Evolutionary conservation across 2,113 vertebrate species (phyloP), one percentile per base, ranked within the genome.

Genomic region (Osmerus mordax): DNA sequence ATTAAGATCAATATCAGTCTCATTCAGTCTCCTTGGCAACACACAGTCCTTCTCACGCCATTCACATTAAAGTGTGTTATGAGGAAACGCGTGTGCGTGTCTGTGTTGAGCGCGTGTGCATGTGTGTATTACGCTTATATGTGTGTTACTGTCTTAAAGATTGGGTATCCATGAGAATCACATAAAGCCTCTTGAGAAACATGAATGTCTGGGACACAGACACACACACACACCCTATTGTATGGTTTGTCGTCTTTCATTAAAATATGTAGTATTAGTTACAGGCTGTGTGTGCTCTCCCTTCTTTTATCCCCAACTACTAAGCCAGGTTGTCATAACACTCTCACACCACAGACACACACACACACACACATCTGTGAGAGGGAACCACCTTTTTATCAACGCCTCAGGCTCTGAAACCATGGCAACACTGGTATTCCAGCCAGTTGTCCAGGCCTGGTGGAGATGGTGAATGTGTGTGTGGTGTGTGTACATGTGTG

Each of bases 191-290:
- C 23, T 61, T 12, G 59, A 61, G 14, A 14, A 15, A n/a, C 54
- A 55, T n/a, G 54, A 15, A 55, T 41, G 36, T 41, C 54, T 4
- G 3, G 54, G 14, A 54, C 53, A 16, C 53, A 54, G 4, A 54
- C 54, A 55, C 54, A 55, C 25, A 32, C 6, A 18, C 52, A 25
- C 21, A 52, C 69, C 25, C 36, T 15, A 19, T 51, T 78, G 64
- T 74, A 36, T 73, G 76, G 82, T 77, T 86, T 69, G 78, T 83
- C 74, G 69, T 62, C 77, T 78, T 75, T 41, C 36, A 41, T 41
- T 21, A 59, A 9, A 59, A 59, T 59, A n/a, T 59, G 9, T 59
- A n/a, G n/a, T 21, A 59, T 59, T 21, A 19, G 18, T 59, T 59
- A 59, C 16, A 5, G 41, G 69, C 29, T 68, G 29, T 73, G 70